Percentiles rank a stretch among this genome's conserved stretches.
phyloP scores from a whole-genome alignment of 2,888 invertebrate species.

The Gastracanthus pulcherrimus region DNA sequence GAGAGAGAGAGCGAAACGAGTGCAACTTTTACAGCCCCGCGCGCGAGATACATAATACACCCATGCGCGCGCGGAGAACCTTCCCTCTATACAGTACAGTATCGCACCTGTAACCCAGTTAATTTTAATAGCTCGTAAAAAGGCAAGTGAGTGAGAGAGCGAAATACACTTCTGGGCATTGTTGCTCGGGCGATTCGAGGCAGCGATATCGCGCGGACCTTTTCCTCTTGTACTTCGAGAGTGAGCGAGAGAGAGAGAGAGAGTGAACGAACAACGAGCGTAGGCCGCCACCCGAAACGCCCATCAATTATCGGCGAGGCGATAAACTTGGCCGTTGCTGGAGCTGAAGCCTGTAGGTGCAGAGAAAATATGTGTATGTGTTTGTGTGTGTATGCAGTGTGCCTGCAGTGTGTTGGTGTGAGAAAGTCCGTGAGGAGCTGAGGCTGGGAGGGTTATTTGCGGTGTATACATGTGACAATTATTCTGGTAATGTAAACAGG shows the following conservation, averaged over 20 bases:
- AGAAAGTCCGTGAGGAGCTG: neutral
- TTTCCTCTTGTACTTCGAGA: conserved; percentile 12
- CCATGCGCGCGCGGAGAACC: too few species aligned
- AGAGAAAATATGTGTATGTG: neutral
- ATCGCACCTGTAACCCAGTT: conserved; percentile 69
- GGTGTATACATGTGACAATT: neutral
- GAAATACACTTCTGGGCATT: conserved; percentile 55
- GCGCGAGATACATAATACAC: too few species aligned
- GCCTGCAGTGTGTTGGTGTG: too few species aligned
- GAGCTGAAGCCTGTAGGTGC: too few species aligned
- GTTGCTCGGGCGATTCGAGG: conserved; percentile 49
- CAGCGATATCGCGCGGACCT: conserved; percentile 15
- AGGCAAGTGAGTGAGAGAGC: conserved; percentile 12
- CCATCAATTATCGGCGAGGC: conserved; percentile 49
- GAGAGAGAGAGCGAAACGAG: neutral
- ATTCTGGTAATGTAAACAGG: too few species aligned
- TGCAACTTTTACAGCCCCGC: conserved; percentile 1
- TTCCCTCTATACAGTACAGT: neutral
- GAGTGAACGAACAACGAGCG: neutral
- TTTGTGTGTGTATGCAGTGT: too few species aligned
- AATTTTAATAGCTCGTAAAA: conserved; percentile 65
- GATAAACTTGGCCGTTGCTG: conserved; percentile 46
- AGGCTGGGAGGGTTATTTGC: neutral
- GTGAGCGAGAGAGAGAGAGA: neutral
- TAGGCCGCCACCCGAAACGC: conserved; percentile 31